Percentiles rank a stretch among this genome's conserved stretches.
Evolutionary conservation across 2,797 vertebrate genomes (phyloP).

Genomic region (Nannoperca australis): DNA sequence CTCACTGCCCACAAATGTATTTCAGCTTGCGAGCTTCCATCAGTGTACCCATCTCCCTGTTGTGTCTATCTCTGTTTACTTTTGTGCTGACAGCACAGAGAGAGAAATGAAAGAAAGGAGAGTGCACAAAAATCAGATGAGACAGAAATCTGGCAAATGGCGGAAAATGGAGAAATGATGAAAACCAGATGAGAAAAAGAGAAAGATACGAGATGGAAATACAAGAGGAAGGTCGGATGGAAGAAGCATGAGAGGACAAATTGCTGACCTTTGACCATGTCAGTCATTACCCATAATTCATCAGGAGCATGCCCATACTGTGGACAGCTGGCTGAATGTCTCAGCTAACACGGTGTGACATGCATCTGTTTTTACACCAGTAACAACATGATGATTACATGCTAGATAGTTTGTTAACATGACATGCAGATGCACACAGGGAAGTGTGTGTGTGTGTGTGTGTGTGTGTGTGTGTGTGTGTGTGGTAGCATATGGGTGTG

Average conservation of each 20-base stretch:
- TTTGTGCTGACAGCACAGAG: conserved; percentile 11
- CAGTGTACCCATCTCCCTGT: conserved; percentile 1
- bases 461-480: background rate
- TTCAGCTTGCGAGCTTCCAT: conserved; percentile 1
- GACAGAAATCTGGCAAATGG: conserved; percentile 2
- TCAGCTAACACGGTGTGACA: conserved; percentile 44
- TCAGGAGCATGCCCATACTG: conserved; percentile 10
- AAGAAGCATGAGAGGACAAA: conserved; percentile 10
- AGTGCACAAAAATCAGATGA: conserved; percentile 4
- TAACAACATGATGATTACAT: conserved; percentile 29
- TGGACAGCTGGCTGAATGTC: conserved; percentile 30
- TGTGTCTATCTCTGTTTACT: conserved; percentile 15
- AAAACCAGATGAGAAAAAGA: background rate
- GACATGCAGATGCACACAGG: conserved; percentile 5
- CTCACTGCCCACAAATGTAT: background rate
- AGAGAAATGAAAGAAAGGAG: conserved; percentile 18
- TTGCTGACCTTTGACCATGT: conserved; percentile 26
- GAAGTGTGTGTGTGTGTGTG: conserved; percentile 5
- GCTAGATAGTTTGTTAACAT: conserved; percentile 22
- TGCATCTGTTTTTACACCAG: conserved; percentile 28
- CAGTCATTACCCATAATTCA: conserved; percentile 38
- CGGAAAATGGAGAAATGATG: background rate
- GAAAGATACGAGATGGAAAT: background rate
- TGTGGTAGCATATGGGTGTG: background rate
- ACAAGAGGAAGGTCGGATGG: background rate